Evolutionary conservation across 2,888 invertebrate genomes (phyloP), one percentile per base, ranked within the genome.

Genomic region (Agriotes lineatus): DNA sequence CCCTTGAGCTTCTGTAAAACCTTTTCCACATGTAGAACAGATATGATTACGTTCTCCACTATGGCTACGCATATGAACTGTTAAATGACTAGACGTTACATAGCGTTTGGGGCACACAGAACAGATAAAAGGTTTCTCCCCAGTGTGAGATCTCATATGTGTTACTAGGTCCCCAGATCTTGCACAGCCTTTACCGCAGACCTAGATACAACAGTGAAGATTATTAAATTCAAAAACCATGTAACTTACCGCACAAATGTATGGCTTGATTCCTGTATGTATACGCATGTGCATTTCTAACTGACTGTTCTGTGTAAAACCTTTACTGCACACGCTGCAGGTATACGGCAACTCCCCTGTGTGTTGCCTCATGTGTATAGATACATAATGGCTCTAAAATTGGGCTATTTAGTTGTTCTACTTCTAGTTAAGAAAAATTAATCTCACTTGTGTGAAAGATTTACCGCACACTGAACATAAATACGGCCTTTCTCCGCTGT

Each of bases 251-350:
- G 76, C 74, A 70, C 82, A 82, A 56, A 81, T 74, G 63, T 77
- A 81, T 0, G 82, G 82, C 73, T 80, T 81, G 44, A 77, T 72
- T n/a, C 81, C 81, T 0, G 80, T 79, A 63, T 82, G 82, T 9
- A 76, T 73, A 19, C 81, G 67, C 20, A 75, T 72, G 61, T 82
- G 82, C 71, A 81, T 78, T 72, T 80, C 77, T 70, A 81, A 68
- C 63, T 81, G 80, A 57, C 79, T 78, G 61, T 80, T 80, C 67
- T 82, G 82, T 0, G 77, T 75, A 60, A 81, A 82, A 39, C 78
- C 74, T 71, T 81, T 81, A 16, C 75, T 72, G 56, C 82, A 82
- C 18, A 77, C 69, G 4, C 68, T 70, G 67, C 82, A 82, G 12
- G 70, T 70, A 59, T 74, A 82, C 0, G 81, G 80, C 18, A 80